Evolutionary conservation across 2,797 vertebrate species (phyloP).

Genomic region (Philypnodon macrostomus): DNA sequence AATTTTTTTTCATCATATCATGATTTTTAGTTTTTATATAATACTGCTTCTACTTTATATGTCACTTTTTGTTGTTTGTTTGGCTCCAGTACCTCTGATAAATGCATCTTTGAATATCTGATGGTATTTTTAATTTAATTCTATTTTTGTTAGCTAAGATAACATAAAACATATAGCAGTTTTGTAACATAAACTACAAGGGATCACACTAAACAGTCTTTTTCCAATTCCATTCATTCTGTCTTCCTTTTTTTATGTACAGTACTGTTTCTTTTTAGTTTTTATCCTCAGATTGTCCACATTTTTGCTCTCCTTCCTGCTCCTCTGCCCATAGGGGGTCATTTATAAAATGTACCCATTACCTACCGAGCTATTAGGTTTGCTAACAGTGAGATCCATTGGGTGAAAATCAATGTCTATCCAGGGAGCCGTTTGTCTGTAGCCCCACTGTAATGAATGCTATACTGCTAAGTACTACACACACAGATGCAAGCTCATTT

Average conservation of each 20-base stretch:
- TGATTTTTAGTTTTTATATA: no score
- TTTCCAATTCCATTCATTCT: not conserved
- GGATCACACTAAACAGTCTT: no score
- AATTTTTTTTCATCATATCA: no score
- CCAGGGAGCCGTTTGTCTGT: constrained; percentile 74
- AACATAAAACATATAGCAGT: no score
- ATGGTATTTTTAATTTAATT: no score
- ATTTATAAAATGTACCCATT: constrained; percentile 75
- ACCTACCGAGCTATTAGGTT: constrained; percentile 73
- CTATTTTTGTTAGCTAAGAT: no score
- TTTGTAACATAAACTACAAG: no score
- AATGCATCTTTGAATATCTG: no score
- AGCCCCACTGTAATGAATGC: constrained; percentile 66
- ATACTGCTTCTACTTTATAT: no score
- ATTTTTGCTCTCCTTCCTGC: constrained; percentile 1
- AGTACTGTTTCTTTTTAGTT: not conserved
- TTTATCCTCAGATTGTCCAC: constrained; percentile 1
- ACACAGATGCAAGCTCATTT: constrained; percentile 26
- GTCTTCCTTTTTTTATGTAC: not conserved
- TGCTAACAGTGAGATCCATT: constrained; percentile 77
- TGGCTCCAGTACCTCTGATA: no score
- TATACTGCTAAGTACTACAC: constrained; percentile 50
- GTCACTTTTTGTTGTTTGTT: no score
- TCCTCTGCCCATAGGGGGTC: constrained; percentile 49
- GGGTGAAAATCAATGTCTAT: constrained; percentile 76